phyloP scores from a whole-genome alignment of 2,113 vertebrate species.

The Nyctibius bracteatus region DNA sequence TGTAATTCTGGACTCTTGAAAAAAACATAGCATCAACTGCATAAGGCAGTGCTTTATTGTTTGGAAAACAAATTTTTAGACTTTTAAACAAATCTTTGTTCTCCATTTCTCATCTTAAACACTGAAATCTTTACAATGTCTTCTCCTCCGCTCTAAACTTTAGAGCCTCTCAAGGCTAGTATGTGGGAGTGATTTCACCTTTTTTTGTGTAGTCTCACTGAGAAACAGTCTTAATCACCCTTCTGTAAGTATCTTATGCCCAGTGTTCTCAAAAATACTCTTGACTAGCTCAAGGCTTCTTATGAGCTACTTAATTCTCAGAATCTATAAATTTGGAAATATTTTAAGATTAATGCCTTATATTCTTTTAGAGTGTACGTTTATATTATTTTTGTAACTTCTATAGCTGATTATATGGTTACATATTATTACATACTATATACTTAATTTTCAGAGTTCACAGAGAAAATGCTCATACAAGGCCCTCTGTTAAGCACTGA shows the following conservation, averaged over 20 bases:
- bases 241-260: not conserved
- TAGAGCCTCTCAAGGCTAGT: not conserved
- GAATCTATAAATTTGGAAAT: not conserved
- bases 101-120: not conserved
- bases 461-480: not conserved
- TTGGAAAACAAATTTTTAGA: not conserved
- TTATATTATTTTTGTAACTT: not conserved
- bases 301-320: not conserved
- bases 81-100: not conserved
- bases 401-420: not conserved
- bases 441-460: not conserved
- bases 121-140: not conserved
- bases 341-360: not conserved
- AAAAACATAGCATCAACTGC: not conserved
- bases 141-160: not conserved
- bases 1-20: slow-evolving; percentile 9
- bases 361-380: not conserved
- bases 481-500: not conserved
- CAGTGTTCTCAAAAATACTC: not conserved
- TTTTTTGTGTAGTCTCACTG: not conserved
- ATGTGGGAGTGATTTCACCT: not conserved
- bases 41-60: not conserved
- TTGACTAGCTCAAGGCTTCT: not conserved
- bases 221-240: not conserved
- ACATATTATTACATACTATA: not conserved